Conservation (phyloP, 2,888 invertebrate species). For the Cancer borealis region DNA sequence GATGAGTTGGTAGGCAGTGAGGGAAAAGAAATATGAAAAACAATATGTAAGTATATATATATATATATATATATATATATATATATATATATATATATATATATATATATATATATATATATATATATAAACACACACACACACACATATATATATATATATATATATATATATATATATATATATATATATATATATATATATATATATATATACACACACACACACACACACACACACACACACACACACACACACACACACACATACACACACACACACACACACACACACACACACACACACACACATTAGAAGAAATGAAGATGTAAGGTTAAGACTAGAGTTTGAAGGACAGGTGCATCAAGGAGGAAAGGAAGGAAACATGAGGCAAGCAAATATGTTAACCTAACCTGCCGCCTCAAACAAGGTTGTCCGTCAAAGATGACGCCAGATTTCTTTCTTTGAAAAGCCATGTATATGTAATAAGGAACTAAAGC, state of each 20-base stretch:
- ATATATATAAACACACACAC: neutral
- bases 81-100: slow-evolving; percentile 42
- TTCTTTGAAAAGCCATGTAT: neutral
- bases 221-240: too few species aligned
- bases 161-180: slow-evolving; percentile 13
- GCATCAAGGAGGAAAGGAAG: neutral
- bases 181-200: neutral
- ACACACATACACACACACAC: neutral
- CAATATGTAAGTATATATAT: too few species aligned
- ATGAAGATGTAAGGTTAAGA: neutral
- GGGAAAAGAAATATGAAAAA: neutral
- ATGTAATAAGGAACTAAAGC: neutral
- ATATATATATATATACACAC: neutral
- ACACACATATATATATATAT: slow-evolving; percentile 13
- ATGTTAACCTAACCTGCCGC: neutral
- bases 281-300: neutral
- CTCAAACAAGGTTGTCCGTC: slow-evolving; percentile 27
- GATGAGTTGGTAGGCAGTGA: neutral
- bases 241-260: too few species aligned
- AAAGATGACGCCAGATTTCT: neutral
- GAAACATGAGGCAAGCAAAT: slow-evolving; percentile 7
- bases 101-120: slow-evolving; percentile 43
- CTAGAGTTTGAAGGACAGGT: neutral
- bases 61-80: neutral
- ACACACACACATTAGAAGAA: neutral